phyloP scores from a whole-genome alignment of 2,113 vertebrate species.

The Mus pahari region DNA sequence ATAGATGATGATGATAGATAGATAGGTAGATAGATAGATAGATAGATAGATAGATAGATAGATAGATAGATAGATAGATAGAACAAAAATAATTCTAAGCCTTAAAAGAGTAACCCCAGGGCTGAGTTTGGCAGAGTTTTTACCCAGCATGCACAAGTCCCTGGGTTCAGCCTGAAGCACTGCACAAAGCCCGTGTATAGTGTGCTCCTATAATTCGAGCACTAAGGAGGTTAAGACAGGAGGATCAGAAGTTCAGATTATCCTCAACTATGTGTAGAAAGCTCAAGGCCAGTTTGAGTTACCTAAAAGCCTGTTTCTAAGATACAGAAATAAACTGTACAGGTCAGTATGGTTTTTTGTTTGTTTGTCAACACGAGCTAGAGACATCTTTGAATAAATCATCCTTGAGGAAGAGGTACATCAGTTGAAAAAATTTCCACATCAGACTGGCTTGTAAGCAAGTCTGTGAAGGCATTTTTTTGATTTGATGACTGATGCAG shows the following conservation, averaged over 20 bases:
- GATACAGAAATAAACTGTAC: not conserved
- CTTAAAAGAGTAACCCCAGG: not conserved
- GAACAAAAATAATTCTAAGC: not conserved
- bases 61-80: not conserved
- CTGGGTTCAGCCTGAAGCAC: not conserved
- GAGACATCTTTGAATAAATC: no score
- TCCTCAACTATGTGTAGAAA: not conserved
- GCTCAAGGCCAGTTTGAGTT: not conserved
- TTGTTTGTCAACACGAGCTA: not conserved
- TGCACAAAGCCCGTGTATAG: no score
- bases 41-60: not conserved
- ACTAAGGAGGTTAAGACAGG: no score
- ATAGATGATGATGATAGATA: not conserved
- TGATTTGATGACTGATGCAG: not conserved
- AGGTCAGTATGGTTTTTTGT: not conserved
- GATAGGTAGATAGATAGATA: not conserved
- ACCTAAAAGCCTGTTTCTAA: not conserved
- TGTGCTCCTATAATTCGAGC: not conserved
- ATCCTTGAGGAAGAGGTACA: not conserved
- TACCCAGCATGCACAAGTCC: not conserved
- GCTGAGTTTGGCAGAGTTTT: not conserved
- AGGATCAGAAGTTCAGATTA: not conserved
- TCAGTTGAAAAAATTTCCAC: not conserved
- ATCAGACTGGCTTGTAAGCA: not conserved
- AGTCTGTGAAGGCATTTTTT: not conserved